Conservation (phyloP, 1,140 invertebrate genomes). For the Drosophila chauvacae region DNA sequence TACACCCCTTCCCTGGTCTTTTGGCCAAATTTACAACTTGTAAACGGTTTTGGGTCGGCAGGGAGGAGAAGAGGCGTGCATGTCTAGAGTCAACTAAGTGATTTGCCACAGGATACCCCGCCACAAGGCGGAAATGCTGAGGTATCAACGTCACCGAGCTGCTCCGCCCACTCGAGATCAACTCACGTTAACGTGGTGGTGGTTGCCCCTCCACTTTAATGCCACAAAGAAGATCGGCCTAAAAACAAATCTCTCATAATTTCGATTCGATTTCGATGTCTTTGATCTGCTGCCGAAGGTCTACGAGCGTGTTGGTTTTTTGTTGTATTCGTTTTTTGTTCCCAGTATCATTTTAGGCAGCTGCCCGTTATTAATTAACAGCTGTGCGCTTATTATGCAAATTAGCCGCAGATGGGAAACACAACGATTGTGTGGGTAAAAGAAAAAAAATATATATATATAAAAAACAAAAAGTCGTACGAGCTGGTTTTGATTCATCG, state of each 20-base stretch:
- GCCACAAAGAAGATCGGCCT: slow-evolving; percentile 38
- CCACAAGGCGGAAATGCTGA: slow-evolving; percentile 42
- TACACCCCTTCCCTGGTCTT: slow-evolving; percentile 7
- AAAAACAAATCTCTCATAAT: slow-evolving; percentile 43
- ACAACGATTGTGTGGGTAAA: slow-evolving; percentile 32
- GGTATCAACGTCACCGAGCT: slow-evolving; percentile 15
- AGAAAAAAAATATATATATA: slow-evolving; percentile 10
- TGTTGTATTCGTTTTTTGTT: slow-evolving; percentile 10
- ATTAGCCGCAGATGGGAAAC: slow-evolving; percentile 65
- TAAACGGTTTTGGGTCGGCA: slow-evolving; percentile 26
- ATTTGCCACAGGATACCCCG: slow-evolving; percentile 57
- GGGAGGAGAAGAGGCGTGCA: slow-evolving; percentile 48
- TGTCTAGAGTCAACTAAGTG: slow-evolving; percentile 75
- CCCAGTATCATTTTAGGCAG: slow-evolving; percentile 38
- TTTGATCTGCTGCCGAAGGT: slow-evolving; percentile 55
- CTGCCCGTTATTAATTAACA: slow-evolving; percentile 79
- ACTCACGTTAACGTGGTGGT: slow-evolving; percentile 13
- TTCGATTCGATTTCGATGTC: slow-evolving; percentile 27
- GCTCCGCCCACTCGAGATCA: slow-evolving; percentile 38
- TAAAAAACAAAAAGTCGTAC: slow-evolving; percentile 4
- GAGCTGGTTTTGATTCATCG: slow-evolving; percentile 42
- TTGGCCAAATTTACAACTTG: slow-evolving; percentile 44
- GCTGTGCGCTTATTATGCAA: slow-evolving; percentile 80
- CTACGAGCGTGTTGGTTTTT: slow-evolving; percentile 2
- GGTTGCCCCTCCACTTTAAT: slow-evolving; percentile 3